Conservation (phyloP, 2,888 invertebrate genomes). For the Cryptocephalus moraei region DNA sequence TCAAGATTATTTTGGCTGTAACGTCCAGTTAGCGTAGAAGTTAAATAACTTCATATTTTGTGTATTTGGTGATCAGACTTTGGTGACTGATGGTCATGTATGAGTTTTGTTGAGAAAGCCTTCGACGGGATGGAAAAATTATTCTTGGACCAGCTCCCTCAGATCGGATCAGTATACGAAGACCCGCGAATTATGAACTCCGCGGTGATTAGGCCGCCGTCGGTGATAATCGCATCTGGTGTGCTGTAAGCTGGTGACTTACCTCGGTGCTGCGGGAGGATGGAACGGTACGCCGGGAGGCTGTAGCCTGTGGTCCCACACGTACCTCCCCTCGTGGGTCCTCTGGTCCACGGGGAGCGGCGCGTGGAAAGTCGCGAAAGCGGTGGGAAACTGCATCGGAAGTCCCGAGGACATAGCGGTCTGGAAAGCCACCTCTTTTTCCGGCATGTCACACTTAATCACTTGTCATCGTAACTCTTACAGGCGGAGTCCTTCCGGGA, state of each 20-base stretch:
- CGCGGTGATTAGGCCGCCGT: no score
- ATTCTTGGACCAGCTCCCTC: no score
- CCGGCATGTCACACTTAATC: constrained; percentile 30
- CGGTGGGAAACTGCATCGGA: constrained; percentile 38
- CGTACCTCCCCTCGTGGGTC: constrained; percentile 36
- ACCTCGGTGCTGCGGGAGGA: constrained; percentile 26
- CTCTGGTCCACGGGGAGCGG: constrained; percentile 51
- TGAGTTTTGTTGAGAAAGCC: no score
- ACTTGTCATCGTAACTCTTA: neutral
- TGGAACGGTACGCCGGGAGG: constrained; percentile 31
- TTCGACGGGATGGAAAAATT: no score
- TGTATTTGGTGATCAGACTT: no score
- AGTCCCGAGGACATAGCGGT: constrained; percentile 37
- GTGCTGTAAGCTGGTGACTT: constrained; percentile 1
- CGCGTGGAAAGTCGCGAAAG: constrained; percentile 47
- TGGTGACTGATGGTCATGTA: no score
- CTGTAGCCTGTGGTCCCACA: constrained; percentile 38
- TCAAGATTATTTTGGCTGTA: no score
- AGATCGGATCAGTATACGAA: no score
- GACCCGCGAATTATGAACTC: no score
- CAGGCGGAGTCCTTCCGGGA: no score
- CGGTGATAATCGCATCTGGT: neutral
- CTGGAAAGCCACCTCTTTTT: constrained; percentile 36
- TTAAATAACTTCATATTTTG: no score
- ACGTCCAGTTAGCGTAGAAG: no score